Conservation (phyloP, 2,113 vertebrate species). For the Nycticebus coucang region DNA sequence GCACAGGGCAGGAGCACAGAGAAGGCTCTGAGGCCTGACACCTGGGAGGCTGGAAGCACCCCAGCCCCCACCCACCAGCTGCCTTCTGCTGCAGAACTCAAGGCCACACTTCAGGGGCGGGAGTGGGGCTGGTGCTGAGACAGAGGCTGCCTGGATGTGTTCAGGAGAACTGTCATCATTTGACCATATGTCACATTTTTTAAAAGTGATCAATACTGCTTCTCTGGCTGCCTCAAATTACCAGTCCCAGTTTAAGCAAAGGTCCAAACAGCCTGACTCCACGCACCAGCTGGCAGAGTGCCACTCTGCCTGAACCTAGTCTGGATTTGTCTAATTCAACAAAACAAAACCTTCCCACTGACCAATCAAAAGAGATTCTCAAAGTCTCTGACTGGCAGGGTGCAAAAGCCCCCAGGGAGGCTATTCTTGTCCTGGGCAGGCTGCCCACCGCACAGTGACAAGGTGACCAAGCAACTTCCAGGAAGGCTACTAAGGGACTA, state of each 20-base stretch:
- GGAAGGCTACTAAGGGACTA: conserved; percentile 47
- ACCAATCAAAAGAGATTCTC: background rate
- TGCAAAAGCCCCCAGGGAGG: no score
- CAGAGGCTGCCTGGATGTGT: background rate
- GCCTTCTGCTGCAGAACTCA: background rate
- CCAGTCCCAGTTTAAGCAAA: background rate
- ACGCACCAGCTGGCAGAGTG: background rate
- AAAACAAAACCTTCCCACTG: background rate
- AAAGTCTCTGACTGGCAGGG: background rate
- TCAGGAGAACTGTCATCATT: no score
- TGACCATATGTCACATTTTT: background rate
- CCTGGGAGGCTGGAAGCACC: background rate
- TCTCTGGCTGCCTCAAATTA: background rate
- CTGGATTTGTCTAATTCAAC: background rate
- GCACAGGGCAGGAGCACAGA: background rate
- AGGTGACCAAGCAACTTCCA: background rate
- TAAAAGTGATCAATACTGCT: background rate
- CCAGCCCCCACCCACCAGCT: background rate
- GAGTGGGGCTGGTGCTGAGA: background rate
- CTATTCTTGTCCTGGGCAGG: background rate
- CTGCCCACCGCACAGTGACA: background rate
- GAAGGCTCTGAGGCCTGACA: background rate
- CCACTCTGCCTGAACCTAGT: background rate
- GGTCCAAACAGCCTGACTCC: background rate
- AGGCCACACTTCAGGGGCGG: background rate